Percentiles rank a stretch among this genome's conserved stretches.
Evolutionary conservation across 2,888 invertebrate genomes (phyloP).

Genomic region (Pachycephus smyrnensis): DNA sequence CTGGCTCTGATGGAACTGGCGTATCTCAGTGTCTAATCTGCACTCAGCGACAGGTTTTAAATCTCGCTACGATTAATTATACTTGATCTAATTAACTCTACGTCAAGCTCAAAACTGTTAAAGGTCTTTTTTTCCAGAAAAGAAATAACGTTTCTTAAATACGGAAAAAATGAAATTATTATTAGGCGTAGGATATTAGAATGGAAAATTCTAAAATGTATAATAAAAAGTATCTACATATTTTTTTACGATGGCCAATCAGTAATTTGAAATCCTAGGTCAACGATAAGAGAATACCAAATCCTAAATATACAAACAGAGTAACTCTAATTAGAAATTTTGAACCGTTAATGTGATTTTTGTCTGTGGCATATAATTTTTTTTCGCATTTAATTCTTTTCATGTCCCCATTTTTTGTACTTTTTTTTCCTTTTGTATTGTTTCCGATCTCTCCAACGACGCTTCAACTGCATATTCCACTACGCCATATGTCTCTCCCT

Average conservation of each 20-base stretch:
- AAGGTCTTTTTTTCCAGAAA: not conserved
- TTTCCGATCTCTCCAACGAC: not conserved
- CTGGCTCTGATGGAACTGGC: not conserved
- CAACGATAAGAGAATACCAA: too few species aligned
- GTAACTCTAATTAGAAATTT: not conserved
- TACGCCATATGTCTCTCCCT: not conserved
- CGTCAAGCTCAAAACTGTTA: not conserved
- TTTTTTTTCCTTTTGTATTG: not conserved
- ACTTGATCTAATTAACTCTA: not conserved
- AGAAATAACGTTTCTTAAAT: not conserved
- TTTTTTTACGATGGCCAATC: not conserved
- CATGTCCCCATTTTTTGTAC: not conserved
- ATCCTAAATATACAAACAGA: not conserved
- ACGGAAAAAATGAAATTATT: not conserved
- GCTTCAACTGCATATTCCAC: not conserved
- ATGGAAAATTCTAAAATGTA: not conserved
- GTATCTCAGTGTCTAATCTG: not conserved
- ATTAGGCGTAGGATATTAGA: not conserved
- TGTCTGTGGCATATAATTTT: not conserved
- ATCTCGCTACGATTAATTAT: not conserved
- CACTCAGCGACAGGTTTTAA: not conserved
- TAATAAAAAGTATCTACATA: not conserved
- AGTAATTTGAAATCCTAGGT: too few species aligned
- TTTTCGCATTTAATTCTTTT: not conserved
- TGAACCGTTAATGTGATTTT: not conserved